These are phyloP conservation scores for Oithona nana DNA, from an alignment of 2,888 invertebrate genomes.

Conservation along the genomic window DNA sequence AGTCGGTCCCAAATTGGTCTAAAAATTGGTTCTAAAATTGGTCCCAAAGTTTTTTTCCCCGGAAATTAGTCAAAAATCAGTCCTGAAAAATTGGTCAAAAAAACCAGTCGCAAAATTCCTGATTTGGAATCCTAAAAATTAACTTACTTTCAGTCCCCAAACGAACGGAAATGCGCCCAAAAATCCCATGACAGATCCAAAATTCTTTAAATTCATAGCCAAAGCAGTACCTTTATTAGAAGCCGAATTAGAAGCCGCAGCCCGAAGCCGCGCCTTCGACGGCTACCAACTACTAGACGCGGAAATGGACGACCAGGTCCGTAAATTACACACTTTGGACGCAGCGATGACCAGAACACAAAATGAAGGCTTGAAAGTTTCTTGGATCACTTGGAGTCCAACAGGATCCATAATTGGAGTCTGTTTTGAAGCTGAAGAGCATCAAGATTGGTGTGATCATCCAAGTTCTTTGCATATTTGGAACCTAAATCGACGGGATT, in stretches of 20 bases:
- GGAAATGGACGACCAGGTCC: neutral
- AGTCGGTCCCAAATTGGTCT: too few relatives aligned
- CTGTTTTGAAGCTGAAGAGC: neutral
- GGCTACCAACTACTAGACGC: neutral
- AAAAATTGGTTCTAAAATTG: too few relatives aligned
- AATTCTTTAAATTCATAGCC: slow-evolving; percentile 1
- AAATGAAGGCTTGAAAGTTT: neutral
- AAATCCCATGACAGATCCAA: neutral
- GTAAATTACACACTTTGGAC: neutral
- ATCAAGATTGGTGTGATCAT: slow-evolving; percentile 9
- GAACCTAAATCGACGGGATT: slow-evolving; percentile 4
- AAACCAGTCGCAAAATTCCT: too few relatives aligned
- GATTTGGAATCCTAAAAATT: too few relatives aligned
- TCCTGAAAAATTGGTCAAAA: too few relatives aligned
- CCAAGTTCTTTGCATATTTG: neutral
- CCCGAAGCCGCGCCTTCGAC: slow-evolving; percentile 6
- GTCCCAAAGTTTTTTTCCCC: too few relatives aligned
- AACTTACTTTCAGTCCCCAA: too few relatives aligned
- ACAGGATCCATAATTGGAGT: neutral
- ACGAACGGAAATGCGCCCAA: neutral
- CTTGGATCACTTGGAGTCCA: neutral
- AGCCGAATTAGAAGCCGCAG: slow-evolving; percentile 2
- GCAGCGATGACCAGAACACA: neutral
- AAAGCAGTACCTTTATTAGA: neutral
- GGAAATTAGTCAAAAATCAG: too few relatives aligned